Conservation (phyloP, 2,797 vertebrate genomes). For the Graptemys geographica region DNA sequence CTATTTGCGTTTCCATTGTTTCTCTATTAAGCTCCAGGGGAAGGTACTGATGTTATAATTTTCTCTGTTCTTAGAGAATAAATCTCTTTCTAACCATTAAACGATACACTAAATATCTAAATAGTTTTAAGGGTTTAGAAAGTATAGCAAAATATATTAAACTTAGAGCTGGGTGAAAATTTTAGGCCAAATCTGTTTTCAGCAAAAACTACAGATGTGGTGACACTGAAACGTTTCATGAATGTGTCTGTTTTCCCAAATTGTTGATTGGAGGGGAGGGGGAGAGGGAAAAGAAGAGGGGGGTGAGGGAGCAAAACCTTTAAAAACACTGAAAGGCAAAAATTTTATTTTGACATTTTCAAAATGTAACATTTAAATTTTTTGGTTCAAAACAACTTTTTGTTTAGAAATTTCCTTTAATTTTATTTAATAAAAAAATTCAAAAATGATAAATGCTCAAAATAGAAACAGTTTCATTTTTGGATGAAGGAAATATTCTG, state of each 20-base stretch:
- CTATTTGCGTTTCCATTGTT: neutral
- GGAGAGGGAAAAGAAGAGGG: no score
- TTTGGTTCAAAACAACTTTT: neutral
- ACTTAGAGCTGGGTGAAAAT: neutral
- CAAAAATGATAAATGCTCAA: neutral
- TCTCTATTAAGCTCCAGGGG: neutral
- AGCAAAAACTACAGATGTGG: neutral
- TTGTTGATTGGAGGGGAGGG: neutral
- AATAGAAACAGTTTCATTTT: neutral
- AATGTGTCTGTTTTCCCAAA: neutral
- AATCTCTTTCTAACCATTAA: neutral
- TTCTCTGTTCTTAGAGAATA: neutral
- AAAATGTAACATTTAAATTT: neutral
- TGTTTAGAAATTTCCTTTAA: neutral
- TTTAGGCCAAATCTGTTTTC: neutral
- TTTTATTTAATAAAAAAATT: neutral
- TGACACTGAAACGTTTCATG: neutral
- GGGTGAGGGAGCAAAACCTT: neutral
- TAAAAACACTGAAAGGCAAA: neutral
- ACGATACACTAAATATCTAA: neutral
- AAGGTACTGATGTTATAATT: neutral
- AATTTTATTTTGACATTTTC: neutral
- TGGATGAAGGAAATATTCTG: neutral
- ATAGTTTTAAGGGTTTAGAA: constrained; percentile 9
- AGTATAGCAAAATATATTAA: neutral